A percentile compares a stretch with the other conserved stretches of the same genome.
Evolutionary conservation across 2,888 invertebrate genomes (phyloP).

Genomic region (Tipula unca): DNA sequence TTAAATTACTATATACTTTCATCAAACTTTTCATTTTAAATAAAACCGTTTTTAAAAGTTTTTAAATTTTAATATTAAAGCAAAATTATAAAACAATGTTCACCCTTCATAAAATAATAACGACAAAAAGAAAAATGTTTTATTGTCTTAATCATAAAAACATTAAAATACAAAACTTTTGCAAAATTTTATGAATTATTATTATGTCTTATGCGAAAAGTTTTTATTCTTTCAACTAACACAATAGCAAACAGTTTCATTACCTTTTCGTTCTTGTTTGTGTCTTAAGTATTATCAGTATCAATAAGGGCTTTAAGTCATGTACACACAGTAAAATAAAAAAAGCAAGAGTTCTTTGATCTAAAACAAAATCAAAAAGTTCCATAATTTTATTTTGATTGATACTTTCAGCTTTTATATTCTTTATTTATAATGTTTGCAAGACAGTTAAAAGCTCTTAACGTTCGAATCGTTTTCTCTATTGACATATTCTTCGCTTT

Average conservation of each 20-base stretch:
- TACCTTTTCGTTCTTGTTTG: neutral
- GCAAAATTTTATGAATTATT: neutral
- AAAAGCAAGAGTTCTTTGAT: neutral
- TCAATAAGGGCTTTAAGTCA: neutral
- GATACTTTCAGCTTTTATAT: neutral
- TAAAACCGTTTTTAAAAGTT: too few species aligned
- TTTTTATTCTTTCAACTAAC: neutral
- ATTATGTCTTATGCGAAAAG: neutral
- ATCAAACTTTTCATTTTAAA: too few species aligned
- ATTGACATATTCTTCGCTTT: neutral
- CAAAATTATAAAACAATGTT: too few species aligned
- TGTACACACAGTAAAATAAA: neutral
- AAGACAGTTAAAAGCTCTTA: neutral
- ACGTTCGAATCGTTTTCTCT: neutral
- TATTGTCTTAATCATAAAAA: neutral
- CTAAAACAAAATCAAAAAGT: neutral
- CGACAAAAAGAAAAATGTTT: neutral
- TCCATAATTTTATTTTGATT: neutral
- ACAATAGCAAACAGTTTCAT: neutral
- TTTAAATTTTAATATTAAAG: too few species aligned
- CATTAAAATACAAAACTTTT: neutral
- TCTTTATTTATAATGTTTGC: neutral
- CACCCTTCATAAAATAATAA: neutral
- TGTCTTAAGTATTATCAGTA: neutral
- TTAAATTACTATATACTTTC: too few species aligned